Base-by-base conservation (phyloP, 2,888 invertebrate species). In the Mycogona germanica region DNA sequence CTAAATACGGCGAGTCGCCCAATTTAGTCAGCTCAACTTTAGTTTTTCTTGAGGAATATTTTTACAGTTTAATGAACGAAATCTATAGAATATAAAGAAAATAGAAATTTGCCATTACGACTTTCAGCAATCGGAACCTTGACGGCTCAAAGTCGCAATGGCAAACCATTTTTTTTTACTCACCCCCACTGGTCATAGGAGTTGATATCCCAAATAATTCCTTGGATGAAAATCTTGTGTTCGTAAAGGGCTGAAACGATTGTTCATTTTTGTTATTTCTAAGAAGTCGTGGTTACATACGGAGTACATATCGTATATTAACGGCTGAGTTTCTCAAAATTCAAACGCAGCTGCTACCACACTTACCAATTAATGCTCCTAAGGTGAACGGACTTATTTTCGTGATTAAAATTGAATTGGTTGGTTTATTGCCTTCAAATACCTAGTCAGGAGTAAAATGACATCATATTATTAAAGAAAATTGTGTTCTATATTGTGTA, bases 181-280 rank as follows among this genome's bases (percentile, higher is more conserved):
- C 68, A 82, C 82, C 98, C 98, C 96, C 97, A 98, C 68, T 99
- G 98, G 75, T 98, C 98, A 71, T 86, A 98, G 0, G 97, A 97
- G 72, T 98, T 98, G 68, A 98, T 95, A 72, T 97, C 89, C 98
- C 98, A 99, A 65, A 99, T 87, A 45, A 92, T 82, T 41, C 98
- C 98, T 71, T 99, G 98, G 0, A 87, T 85, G 74, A 98, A 98
- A 64, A 98, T 98, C 74, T 98, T 98, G 72, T 96, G 96, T 70
- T 99, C 98, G 71, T 98, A 99, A 74, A 91, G 79, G 0, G 92
- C 97, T 89, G 73, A 45, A 73, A 74, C 37, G n/a, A n/a, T n/a
- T n/a, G n/a, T 49, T 60, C 57, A 57, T 26, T 2, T n/a, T 29
- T 29, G 29, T 21, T 30, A 29, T 29, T 1, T 1, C 44, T 30